Conservation (phyloP, 2,888 invertebrate species). For the Camptogramma bilineatum region DNA sequence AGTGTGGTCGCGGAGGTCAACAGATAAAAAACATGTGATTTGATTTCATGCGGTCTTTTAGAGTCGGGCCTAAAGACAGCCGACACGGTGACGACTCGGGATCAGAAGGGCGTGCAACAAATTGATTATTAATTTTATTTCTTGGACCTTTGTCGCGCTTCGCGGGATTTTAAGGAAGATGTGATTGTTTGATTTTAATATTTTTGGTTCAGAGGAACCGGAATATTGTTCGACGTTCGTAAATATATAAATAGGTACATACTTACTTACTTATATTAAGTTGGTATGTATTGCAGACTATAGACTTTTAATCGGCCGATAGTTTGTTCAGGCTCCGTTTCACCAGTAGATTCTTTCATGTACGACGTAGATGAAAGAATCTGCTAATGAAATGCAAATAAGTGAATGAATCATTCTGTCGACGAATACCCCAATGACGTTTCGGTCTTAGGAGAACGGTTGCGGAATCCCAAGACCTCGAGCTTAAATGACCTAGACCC, state of each 20-base stretch:
- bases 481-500: slow-evolving; percentile 17
- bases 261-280: no score
- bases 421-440: no score
- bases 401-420: no score
- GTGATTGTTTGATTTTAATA: slow-evolving; percentile 26
- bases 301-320: no score
- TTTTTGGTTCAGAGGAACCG: slow-evolving; percentile 9
- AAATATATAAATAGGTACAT: not conserved
- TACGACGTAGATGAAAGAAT: no score
- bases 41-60: not conserved
- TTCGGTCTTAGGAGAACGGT: no score
- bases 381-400: no score
- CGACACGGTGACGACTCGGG: slow-evolving; percentile 53
- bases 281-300: no score
- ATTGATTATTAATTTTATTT: slow-evolving; percentile 53
- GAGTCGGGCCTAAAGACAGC: slow-evolving; percentile 40
- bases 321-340: no score
- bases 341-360: no score
- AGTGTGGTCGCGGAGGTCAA: slow-evolving; percentile 1
- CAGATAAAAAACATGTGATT: no score
- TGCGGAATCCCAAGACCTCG: not conserved
- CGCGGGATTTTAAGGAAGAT: slow-evolving; percentile 26
- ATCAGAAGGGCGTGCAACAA: slow-evolving; percentile 62
- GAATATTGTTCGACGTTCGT: not conserved
- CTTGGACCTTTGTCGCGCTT: slow-evolving; percentile 26